A percentile compares a stretch with the other conserved stretches of the same genome.
Conservation (phyloP, 2,888 invertebrate genomes). For the Autographa pulchrina region DNA sequence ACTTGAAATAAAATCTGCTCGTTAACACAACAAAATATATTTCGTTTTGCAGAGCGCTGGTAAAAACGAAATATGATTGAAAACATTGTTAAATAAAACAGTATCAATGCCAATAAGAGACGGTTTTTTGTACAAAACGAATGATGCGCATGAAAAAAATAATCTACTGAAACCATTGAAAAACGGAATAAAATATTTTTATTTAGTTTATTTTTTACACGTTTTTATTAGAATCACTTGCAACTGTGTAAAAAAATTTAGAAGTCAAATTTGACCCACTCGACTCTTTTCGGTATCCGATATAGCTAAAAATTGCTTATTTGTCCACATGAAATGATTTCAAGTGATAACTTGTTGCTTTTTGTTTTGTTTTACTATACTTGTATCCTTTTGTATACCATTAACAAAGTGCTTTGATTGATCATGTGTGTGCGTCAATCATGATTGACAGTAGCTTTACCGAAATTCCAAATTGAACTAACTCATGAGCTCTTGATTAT, state of each 20-base stretch:
- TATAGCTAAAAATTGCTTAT: too few species aligned
- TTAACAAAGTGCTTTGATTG: too few species aligned
- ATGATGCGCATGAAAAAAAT: background rate
- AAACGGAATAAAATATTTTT: background rate
- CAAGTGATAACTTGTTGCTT: too few species aligned
- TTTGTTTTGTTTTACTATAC: too few species aligned
- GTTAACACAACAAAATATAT: background rate
- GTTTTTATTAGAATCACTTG: too few species aligned
- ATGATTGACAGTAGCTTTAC: background rate
- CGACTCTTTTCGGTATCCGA: too few species aligned
- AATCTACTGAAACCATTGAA: background rate
- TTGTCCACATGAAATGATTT: too few species aligned
- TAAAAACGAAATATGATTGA: constrained; percentile 3
- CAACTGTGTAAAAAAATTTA: too few species aligned
- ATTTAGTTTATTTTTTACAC: background rate
- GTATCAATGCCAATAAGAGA: background rate
- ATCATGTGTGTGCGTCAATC: background rate
- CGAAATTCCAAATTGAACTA: background rate
- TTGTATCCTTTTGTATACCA: too few species aligned
- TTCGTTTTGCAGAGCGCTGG: background rate
- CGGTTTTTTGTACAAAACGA: background rate
- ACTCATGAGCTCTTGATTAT: background rate
- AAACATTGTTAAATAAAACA: background rate
- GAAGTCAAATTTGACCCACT: too few species aligned
- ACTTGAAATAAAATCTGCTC: background rate